These are phyloP conservation scores for Amiota communis DNA, from an alignment of 2,888 invertebrate genomes.

Conservation along the genomic window DNA sequence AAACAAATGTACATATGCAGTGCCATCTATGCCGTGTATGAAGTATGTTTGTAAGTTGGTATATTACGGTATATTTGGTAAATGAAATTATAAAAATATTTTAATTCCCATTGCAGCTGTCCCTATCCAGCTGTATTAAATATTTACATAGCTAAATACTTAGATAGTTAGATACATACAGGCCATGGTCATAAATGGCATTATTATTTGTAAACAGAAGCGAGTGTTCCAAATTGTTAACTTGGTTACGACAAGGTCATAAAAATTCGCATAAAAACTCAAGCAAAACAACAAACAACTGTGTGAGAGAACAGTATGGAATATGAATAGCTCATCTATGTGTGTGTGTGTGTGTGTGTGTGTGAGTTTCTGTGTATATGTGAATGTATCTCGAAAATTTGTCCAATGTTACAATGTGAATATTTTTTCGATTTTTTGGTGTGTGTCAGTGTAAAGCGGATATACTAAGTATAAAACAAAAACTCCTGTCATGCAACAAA, in stretches of 20 bases:
- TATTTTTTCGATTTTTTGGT: too few species aligned
- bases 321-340: neutral
- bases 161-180: slow-evolving; percentile 22
- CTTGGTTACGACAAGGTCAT: slow-evolving; percentile 57
- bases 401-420: neutral
- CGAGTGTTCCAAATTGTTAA: slow-evolving; percentile 62
- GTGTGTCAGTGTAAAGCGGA: neutral
- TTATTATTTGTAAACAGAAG: slow-evolving; percentile 65
- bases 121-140: too few species aligned
- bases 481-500: slow-evolving; percentile 40
- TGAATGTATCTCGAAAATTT: slow-evolving; percentile 1
- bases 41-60: neutral
- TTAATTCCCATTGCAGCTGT: too few species aligned
- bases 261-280: slow-evolving; percentile 26
- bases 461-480: neutral
- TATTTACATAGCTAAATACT: neutral
- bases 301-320: neutral
- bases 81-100: too few species aligned
- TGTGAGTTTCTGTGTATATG: neutral
- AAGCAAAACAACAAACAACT: slow-evolving; percentile 23
- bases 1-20: neutral
- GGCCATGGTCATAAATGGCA: slow-evolving; percentile 63
- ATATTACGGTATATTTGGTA: too few species aligned
- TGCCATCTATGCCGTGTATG: neutral
- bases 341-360: slow-evolving; percentile 22